Percentiles rank a stretch among this genome's conserved stretches.
These are phyloP conservation scores for Microcebus ravelobensis DNA, from an alignment of 2,113 vertebrate genomes.

Conservation along the genomic window DNA sequence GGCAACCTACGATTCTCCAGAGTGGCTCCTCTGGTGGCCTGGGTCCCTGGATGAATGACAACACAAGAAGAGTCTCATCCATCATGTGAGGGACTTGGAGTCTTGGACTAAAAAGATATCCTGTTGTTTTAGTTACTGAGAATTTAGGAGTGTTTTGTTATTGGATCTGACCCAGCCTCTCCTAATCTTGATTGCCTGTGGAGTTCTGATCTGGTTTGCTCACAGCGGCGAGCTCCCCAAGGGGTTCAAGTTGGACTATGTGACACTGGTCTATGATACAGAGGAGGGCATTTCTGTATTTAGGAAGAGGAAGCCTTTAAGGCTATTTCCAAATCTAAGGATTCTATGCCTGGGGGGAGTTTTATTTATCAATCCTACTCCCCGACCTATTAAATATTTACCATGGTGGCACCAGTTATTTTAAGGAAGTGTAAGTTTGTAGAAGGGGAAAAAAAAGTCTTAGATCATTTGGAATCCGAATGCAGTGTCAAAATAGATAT, in stretches of 20 bases:
- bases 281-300: background rate
- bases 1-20: background rate
- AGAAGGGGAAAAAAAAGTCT: background rate
- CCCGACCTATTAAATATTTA: background rate
- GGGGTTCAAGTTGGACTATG: background rate
- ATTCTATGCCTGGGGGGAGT: background rate
- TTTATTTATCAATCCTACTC: background rate
- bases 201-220: background rate
- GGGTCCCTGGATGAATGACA: background rate
- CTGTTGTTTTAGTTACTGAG: background rate
- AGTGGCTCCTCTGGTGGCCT: background rate
- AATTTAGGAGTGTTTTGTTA: background rate
- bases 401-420: background rate
- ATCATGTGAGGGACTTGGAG: background rate
- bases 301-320: background rate
- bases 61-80: background rate
- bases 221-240: background rate
- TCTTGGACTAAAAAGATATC: background rate
- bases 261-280: background rate
- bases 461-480: background rate
- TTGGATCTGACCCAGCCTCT: background rate
- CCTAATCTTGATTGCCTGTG: background rate
- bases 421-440: background rate
- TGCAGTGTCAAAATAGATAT: background rate
- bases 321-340: conserved; percentile 17